Conservation (phyloP, 2,888 invertebrate species). For the Hirudinaria manillensis region DNA sequence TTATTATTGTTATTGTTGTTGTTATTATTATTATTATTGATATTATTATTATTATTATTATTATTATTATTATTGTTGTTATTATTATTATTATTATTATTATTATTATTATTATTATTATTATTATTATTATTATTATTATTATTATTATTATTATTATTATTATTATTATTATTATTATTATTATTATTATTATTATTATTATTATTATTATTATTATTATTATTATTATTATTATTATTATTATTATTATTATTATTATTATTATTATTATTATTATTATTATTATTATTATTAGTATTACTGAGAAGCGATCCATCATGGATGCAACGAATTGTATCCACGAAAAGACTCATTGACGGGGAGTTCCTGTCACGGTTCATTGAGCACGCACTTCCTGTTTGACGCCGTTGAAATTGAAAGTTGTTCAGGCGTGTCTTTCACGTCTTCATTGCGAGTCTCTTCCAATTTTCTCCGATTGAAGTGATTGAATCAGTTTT, state of each 20-base stretch:
- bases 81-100: neutral
- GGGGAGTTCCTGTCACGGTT: too few relatives aligned
- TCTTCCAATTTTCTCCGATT: too few relatives aligned
- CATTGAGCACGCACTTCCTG: too few relatives aligned
- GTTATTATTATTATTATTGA: neutral
- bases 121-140: constrained; percentile 11
- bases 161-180: constrained; percentile 12
- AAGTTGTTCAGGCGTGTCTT: too few relatives aligned
- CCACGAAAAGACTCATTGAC: too few relatives aligned
- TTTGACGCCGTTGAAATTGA: too few relatives aligned
- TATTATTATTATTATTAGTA: neutral
- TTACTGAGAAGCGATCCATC: too few relatives aligned
- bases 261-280: neutral
- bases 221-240: constrained; percentile 1
- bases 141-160: neutral
- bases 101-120: constrained; percentile 15
- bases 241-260: constrained; percentile 1
- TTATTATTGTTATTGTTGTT: neutral
- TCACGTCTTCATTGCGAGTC: too few relatives aligned
- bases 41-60: constrained; percentile 15
- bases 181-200: constrained; percentile 3
- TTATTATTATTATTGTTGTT: constrained; percentile 9
- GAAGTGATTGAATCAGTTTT: too few relatives aligned
- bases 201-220: constrained; percentile 4
- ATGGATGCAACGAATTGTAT: too few relatives aligned